Evolutionary conservation across 1,140 invertebrate genomes (phyloP).

Genomic region (Hyles euphorbiae): DNA sequence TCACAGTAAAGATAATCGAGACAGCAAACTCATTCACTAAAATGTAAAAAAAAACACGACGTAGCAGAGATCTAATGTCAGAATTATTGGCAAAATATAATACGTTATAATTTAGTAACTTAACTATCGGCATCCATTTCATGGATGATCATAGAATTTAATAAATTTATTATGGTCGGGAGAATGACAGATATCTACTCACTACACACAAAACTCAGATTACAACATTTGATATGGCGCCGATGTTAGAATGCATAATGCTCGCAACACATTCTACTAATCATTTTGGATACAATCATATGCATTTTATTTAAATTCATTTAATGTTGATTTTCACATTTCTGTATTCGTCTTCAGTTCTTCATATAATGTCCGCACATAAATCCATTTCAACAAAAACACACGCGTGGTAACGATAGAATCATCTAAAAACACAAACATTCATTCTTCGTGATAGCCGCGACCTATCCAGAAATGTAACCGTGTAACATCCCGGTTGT

Average conservation of each 20-base stretch:
- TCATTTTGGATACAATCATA: too few relatives aligned
- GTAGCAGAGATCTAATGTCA: slow-evolving; percentile 28
- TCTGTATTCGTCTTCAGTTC: too few relatives aligned
- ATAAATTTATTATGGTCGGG: slow-evolving; percentile 24
- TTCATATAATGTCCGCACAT: too few relatives aligned
- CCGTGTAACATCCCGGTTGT: slow-evolving; percentile 1
- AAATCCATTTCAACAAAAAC: too few relatives aligned
- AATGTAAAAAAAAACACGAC: slow-evolving; percentile 10
- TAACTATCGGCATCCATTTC: slow-evolving; percentile 50
- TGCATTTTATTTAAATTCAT: too few relatives aligned
- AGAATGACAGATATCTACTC: slow-evolving; percentile 30
- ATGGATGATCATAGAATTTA: slow-evolving; percentile 40
- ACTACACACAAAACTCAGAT: slow-evolving; percentile 24
- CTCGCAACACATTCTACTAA: too few relatives aligned
- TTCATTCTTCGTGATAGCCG: not conserved
- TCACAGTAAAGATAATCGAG: slow-evolving; percentile 7
- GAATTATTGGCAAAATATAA: slow-evolving; percentile 22
- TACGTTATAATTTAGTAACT: slow-evolving; percentile 47
- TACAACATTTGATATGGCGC: slow-evolving; percentile 34
- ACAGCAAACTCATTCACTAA: slow-evolving; percentile 5
- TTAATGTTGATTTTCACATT: too few relatives aligned
- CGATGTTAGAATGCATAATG: slow-evolving; percentile 12
- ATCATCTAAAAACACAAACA: too few relatives aligned
- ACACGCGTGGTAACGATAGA: too few relatives aligned
- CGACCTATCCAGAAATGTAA: slow-evolving; percentile 10